These are phyloP conservation scores for Tamandua tetradactyla DNA, from an alignment of 2,797 vertebrate genomes.

Conservation along the genomic window DNA sequence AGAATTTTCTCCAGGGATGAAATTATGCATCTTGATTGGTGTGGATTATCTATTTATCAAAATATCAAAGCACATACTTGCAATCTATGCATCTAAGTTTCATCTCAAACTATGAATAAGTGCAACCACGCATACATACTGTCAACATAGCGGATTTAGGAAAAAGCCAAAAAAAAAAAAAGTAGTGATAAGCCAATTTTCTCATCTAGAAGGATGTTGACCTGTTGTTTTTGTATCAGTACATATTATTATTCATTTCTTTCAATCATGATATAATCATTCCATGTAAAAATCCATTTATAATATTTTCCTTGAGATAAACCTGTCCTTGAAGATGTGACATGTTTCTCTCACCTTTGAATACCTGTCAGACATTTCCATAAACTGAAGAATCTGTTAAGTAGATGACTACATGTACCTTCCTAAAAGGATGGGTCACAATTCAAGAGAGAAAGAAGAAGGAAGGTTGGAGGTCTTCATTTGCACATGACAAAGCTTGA, in stretches of 20 bases:
- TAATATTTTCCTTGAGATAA: background rate
- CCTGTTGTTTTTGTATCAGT: no score
- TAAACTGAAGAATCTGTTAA: background rate
- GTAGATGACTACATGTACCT: rapidly evolving
- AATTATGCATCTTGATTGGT: background rate
- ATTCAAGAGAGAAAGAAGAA: background rate
- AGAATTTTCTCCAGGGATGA: no score
- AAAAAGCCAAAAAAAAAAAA: background rate
- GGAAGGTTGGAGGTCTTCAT: rapidly evolving
- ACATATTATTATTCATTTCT: background rate
- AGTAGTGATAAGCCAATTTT: rapidly evolving
- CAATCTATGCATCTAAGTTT: background rate
- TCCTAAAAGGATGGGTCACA: rapidly evolving
- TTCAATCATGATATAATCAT: rapidly evolving
- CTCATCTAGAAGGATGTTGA: background rate
- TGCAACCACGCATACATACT: background rate
- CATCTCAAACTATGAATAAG: no score
- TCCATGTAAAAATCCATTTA: background rate
- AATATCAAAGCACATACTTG: background rate
- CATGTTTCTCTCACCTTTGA: background rate
- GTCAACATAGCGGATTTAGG: no score
- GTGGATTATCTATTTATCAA: background rate
- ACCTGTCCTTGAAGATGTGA: background rate
- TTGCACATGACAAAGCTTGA: rapidly evolving
- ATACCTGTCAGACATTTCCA: background rate